Evolutionary conservation across 2,888 invertebrate species (phyloP), one percentile per base, ranked within the genome.

Genomic region (Podabrus alpinus): DNA sequence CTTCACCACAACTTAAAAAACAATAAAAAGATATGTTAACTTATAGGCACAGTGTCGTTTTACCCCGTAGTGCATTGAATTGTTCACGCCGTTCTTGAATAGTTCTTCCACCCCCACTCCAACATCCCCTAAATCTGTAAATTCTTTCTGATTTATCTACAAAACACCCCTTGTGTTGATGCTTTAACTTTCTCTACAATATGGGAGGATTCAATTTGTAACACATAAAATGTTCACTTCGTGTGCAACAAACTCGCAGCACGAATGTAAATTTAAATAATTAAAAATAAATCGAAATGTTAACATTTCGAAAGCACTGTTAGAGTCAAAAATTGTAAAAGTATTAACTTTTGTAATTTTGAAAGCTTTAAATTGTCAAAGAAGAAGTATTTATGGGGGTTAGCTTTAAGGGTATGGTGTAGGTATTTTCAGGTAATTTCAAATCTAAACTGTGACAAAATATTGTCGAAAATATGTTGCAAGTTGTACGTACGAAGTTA

Each of bases 81-180:
- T 80, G 79, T 80, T 80, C 83, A 83, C 82, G 83, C 82, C 82
- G 83, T 81, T 80, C 82, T 82, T 81, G 83, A 82, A 82, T 82
- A 82, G 80, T 81, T 81, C 81, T 81, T 74, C 80, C 82, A 82
- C 83, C 83, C 81, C 81, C 81, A 81, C 81, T 81, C 81, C 72
- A 77, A 77, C 75, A 77, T 78, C 79, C 80, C 83, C 83, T 80
- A 81, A 81, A 83, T 83, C 82, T 83, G 80, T 82, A 84, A 84
- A 84, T 81, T 80, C 79, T 81, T 80, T 81, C 80, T 81, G 84
- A 84, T 84, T 84, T 84, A 83, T 84, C 83, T 82, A 76, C 80
- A 82, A 81, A 79, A 78, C 77, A 75, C 80, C 81, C 80, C 78
- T 76, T 59, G 66, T 74, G 70, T 66, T 75, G 64, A 69, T 25